Percentiles rank a stretch among this genome's conserved stretches.
Evolutionary conservation across 2,888 invertebrate species (phyloP).

Genomic region (Acronicta alni): DNA sequence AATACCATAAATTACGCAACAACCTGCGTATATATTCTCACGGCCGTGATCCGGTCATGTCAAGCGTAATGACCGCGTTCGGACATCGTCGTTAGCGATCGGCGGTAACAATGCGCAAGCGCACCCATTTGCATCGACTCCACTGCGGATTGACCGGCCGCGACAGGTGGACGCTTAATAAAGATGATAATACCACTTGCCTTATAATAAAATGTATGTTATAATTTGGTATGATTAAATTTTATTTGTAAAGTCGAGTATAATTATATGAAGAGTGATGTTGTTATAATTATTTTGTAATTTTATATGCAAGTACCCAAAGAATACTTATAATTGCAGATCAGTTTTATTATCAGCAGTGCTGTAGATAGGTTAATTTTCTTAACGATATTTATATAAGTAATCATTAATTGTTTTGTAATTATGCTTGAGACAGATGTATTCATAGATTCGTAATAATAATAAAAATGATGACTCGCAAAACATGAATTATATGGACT

Average conservation of each 20-base stretch:
- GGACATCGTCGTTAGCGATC: conserved; percentile 70
- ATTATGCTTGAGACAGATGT: conserved; percentile 3
- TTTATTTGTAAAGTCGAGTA: conserved; percentile 16
- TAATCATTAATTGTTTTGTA: conserved; percentile 13
- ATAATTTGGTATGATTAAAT: conserved; percentile 7
- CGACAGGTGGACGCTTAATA: conserved; percentile 53
- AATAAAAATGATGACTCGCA: not conserved
- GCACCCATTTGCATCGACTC: conserved; percentile 66
- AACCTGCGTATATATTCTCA: conserved; percentile 54
- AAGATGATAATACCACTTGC: conserved; percentile 55
- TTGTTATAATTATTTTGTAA: conserved; percentile 24
- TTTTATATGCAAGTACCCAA: conserved; percentile 9
- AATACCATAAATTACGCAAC: conserved; percentile 55
- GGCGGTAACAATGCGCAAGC: conserved; percentile 64
- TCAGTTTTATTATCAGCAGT: not conserved
- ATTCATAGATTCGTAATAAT: not conserved
- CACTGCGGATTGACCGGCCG: conserved; percentile 57
- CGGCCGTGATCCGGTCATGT: conserved; percentile 56
- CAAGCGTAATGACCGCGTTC: conserved; percentile 65
- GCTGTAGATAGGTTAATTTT: conserved; percentile 7
- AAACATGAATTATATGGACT: not conserved
- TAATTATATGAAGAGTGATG: conserved; percentile 1
- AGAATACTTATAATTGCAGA: conserved; percentile 6
- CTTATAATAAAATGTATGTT: not conserved
- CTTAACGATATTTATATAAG: conserved; percentile 8